phyloP scores from a whole-genome alignment of 2,888 invertebrate genomes.

The Aricia artaxerxes region DNA sequence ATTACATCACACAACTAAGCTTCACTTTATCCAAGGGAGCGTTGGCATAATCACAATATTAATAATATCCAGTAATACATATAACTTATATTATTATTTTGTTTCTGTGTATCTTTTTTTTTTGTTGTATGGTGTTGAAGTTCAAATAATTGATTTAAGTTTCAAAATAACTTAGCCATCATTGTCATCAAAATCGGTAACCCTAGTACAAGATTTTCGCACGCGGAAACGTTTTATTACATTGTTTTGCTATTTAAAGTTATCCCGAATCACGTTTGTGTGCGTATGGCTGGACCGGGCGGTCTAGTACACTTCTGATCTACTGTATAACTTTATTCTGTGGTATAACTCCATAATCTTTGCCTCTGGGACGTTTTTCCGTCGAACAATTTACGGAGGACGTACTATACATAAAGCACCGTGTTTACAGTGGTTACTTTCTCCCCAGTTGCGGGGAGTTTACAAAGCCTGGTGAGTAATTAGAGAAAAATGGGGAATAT shows the following conservation, averaged over 20 bases:
- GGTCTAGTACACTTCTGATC: neutral
- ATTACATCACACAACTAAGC: too few relatives aligned
- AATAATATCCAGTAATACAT: too few relatives aligned
- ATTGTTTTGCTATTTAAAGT: neutral
- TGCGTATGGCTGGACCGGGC: neutral
- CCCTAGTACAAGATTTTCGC: too few relatives aligned
- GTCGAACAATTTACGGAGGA: slow-evolving; percentile 8
- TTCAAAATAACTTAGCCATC: too few relatives aligned
- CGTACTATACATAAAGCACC: slow-evolving; percentile 33
- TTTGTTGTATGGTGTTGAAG: too few relatives aligned
- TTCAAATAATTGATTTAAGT: neutral
- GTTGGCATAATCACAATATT: too few relatives aligned
- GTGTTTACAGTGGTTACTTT: slow-evolving; percentile 41
- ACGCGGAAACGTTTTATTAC: neutral
- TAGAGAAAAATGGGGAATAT: slow-evolving; percentile 76
- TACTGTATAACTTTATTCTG: neutral
- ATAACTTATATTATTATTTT: too few relatives aligned
- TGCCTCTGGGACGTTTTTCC: slow-evolving; percentile 15
- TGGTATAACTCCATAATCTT: slow-evolving; percentile 15
- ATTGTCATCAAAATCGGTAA: too few relatives aligned
- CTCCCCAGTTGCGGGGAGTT: slow-evolving; percentile 53
- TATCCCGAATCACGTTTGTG: neutral
- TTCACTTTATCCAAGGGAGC: too few relatives aligned
- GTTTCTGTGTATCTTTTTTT: too few relatives aligned
- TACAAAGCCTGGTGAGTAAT: slow-evolving; percentile 75